Base-by-base conservation (phyloP, 2,797 vertebrate species). In the Liparis tanakae region DNA sequence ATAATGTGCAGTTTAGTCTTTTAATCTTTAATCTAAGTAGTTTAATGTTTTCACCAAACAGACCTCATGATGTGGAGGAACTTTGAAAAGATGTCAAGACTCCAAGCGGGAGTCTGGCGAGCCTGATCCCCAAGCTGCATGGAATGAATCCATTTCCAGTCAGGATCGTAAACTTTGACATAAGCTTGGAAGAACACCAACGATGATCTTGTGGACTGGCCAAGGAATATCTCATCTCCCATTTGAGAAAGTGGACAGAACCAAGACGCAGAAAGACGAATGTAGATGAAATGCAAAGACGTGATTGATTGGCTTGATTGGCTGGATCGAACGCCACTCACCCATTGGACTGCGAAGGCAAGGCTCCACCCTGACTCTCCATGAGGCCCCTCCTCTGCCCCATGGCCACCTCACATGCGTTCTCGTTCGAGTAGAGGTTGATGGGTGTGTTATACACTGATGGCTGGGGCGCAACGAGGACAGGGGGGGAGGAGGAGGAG, bases 291-390 rank as follows among this genome's bases (percentile, higher is more conserved):
- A 9, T 8, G 5, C 14, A 10, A 59, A 65, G 41, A 60, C 22
- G 0, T 3, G 15, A 63, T 57, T 61, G 2, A 69, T 66, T 67
- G 0, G 30, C 67, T 44, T 60, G 50, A 71, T 56, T 74, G 64
- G 70, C 78, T 74, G 55, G 43, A 56, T 61, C 73, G 25, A 78
- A 73, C 25, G 14, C 76, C 90, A 97, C 98, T 95, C 97, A 99
- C 98, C 97, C 97, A 92, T 99, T 98, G 83, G 95, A 95, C 81
- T 95, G 95, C 85, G 95, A 93, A 84, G 83, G 93, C 85, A 95
- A 94, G 88, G 86, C 85, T 88, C 76, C 90, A 4, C 94, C 95
- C 93, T 95, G 96, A 93, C 89, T 95, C 84, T 97, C 96, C 92
- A 92, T 84, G 71, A 95, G 92, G 93, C 97, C 97, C 92, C 97